phyloP scores from a whole-genome alignment of 1,140 invertebrate species.

The Orchestia grillus region DNA sequence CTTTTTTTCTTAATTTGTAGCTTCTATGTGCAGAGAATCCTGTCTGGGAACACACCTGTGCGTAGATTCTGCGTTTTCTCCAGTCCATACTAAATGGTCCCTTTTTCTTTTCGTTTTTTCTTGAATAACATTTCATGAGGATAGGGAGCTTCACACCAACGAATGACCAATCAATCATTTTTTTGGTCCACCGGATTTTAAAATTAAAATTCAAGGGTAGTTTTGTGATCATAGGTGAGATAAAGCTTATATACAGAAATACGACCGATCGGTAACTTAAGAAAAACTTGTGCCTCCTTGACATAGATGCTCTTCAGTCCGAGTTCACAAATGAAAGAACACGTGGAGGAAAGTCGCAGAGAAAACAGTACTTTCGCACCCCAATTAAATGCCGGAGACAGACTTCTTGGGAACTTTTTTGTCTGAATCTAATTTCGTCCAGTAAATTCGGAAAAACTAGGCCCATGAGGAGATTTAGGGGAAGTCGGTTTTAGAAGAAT shows the following conservation, averaged over 20 bases:
- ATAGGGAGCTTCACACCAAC: too few relatives aligned
- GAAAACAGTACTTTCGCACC: slow-evolving; percentile 41
- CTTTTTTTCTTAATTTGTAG: too few relatives aligned
- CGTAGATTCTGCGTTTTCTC: too few relatives aligned
- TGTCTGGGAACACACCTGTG: too few relatives aligned
- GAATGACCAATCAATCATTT: too few relatives aligned
- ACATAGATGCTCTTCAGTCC: neutral
- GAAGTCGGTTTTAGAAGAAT: slow-evolving; percentile 33
- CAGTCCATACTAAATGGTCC: too few relatives aligned
- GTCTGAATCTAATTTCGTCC: slow-evolving; percentile 53
- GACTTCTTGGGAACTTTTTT: slow-evolving; percentile 42
- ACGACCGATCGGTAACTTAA: neutral
- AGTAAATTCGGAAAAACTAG: slow-evolving; percentile 49
- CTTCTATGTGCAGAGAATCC: too few relatives aligned
- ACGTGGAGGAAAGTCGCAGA: neutral
- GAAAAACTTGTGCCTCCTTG: neutral
- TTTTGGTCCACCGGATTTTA: too few relatives aligned
- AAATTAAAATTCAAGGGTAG: neutral
- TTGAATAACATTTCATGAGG: too few relatives aligned
- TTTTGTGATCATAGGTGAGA: neutral
- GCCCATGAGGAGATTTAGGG: slow-evolving; percentile 33
- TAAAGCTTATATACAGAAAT: neutral
- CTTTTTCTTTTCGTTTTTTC: too few relatives aligned
- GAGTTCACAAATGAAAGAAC: neutral
- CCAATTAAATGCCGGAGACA: slow-evolving; percentile 55